Evolutionary conservation across 2,797 vertebrate genomes (phyloP).

Genomic region (Ispidina picta): DNA sequence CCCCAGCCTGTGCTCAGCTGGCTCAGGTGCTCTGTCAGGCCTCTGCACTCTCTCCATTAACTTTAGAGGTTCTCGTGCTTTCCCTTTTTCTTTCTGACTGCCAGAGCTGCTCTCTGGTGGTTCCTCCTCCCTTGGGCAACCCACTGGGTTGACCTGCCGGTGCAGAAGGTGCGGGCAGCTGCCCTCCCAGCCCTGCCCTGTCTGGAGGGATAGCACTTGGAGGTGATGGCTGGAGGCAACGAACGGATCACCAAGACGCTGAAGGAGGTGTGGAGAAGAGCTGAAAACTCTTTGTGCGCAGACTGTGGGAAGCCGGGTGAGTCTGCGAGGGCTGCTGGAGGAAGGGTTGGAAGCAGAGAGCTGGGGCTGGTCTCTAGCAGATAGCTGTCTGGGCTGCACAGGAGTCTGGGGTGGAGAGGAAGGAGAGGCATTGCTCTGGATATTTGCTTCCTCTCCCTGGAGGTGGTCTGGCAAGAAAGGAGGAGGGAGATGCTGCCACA

Average conservation of each 20-base stretch:
- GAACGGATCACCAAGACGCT: slow-evolving; percentile 48
- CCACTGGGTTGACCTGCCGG: background rate
- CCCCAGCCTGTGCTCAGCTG: background rate
- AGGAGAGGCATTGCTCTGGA: background rate
- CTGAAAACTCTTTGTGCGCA: slow-evolving; percentile 65
- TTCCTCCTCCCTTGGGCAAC: background rate
- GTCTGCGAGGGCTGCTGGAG: background rate
- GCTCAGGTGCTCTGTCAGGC: background rate
- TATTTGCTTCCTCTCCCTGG: background rate
- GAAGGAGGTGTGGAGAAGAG: slow-evolving; percentile 66
- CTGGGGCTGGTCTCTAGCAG: background rate
- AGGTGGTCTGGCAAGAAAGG: background rate
- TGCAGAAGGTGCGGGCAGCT: background rate
- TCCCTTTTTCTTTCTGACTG: background rate
- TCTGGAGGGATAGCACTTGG: background rate
- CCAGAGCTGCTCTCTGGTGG: background rate
- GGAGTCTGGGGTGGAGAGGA: background rate
- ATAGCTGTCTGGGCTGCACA: background rate
- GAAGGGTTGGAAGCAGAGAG: background rate
- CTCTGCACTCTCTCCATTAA: background rate
- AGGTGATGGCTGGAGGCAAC: slow-evolving; percentile 50
- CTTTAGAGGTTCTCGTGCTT: background rate
- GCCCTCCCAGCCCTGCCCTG: background rate
- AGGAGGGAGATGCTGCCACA: background rate
- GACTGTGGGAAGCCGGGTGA: slow-evolving; percentile 69